Conservation (phyloP, 2,888 invertebrate species). For the Trissolcus japonicus region DNA sequence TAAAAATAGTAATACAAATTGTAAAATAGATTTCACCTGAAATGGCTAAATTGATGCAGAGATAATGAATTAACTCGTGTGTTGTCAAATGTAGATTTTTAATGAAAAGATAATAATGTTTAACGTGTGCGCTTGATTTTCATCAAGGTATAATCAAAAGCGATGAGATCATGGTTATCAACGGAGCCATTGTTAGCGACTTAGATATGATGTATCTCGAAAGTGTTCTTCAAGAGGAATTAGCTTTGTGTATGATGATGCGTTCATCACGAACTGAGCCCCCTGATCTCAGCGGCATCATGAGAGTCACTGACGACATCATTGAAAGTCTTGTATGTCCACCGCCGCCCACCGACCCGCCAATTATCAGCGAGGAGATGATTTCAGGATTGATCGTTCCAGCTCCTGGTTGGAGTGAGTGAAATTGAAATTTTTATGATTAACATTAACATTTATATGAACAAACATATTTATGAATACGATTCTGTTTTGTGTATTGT, state of each 20-base stretch:
- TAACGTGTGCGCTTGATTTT: neutral
- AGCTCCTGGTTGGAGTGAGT: constrained; percentile 96
- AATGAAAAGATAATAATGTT: constrained; percentile 2
- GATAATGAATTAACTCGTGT: too few species aligned
- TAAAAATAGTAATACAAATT: too few species aligned
- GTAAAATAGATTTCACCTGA: too few species aligned
- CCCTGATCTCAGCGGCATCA: constrained; percentile 81
- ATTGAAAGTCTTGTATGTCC: constrained; percentile 97
- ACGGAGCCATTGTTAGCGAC: constrained; percentile 97
- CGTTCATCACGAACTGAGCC: constrained; percentile 82
- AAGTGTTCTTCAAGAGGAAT: constrained; percentile 95
- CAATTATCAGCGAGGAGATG: constrained; percentile 96
- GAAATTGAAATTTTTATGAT: too few species aligned
- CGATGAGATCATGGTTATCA: constrained; percentile 99
- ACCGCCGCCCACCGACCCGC: constrained; percentile 95
- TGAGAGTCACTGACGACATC: constrained; percentile 95
- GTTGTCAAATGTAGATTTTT: neutral
- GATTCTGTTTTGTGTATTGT: too few species aligned
- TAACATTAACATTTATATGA: too few species aligned
- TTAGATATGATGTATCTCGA: constrained; percentile 99
- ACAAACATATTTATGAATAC: too few species aligned
- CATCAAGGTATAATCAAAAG: constrained; percentile 94
- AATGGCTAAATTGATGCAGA: too few species aligned
- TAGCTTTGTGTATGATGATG: constrained; percentile 97
- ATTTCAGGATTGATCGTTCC: constrained; percentile 97